phyloP scores from a whole-genome alignment of 1,140 invertebrate genomes.

The Zaprionus camerounensis region DNA sequence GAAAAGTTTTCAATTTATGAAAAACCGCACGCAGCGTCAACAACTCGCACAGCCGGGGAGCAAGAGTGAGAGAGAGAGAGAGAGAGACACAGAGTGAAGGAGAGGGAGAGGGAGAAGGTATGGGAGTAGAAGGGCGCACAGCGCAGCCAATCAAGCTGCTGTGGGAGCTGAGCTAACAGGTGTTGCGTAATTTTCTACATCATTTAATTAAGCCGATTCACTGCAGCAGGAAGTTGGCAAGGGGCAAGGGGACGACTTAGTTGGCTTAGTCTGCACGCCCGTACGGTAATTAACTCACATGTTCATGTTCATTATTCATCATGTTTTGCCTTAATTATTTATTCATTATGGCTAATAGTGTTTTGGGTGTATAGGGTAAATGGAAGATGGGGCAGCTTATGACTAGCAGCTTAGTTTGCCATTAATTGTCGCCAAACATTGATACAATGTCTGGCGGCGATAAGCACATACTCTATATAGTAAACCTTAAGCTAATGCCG shows the following conservation, averaged over 20 bases:
- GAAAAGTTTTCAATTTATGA: slow-evolving; percentile 65
- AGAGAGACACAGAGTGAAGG: neutral
- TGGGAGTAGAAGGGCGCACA: neutral
- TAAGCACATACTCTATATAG: neutral
- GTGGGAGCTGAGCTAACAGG: slow-evolving; percentile 14
- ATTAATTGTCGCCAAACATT: slow-evolving; percentile 54
- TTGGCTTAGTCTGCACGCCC: slow-evolving; percentile 29
- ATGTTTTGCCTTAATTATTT: slow-evolving; percentile 75
- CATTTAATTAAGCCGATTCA: slow-evolving; percentile 83
- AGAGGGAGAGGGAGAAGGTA: neutral
- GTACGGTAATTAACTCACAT: slow-evolving; percentile 65
- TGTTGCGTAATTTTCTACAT: slow-evolving; percentile 83
- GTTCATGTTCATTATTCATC: slow-evolving; percentile 64
- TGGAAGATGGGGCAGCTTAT: neutral
- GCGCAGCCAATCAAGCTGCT: slow-evolving; percentile 21
- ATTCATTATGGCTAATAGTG: slow-evolving; percentile 77
- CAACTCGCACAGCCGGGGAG: slow-evolving; percentile 6
- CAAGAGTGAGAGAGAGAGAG: neutral
- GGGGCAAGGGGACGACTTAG: slow-evolving; percentile 35
- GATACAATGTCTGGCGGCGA: slow-evolving; percentile 67
- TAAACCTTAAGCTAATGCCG: slow-evolving; percentile 10
- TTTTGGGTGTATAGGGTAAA: slow-evolving; percentile 10
- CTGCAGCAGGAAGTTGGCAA: slow-evolving; percentile 10
- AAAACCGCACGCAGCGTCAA: slow-evolving; percentile 63
- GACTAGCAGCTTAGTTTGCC: slow-evolving; percentile 3